These are phyloP conservation scores for Sthenelais limicola DNA, from an alignment of 2,888 invertebrate species.

Conservation along the genomic window DNA sequence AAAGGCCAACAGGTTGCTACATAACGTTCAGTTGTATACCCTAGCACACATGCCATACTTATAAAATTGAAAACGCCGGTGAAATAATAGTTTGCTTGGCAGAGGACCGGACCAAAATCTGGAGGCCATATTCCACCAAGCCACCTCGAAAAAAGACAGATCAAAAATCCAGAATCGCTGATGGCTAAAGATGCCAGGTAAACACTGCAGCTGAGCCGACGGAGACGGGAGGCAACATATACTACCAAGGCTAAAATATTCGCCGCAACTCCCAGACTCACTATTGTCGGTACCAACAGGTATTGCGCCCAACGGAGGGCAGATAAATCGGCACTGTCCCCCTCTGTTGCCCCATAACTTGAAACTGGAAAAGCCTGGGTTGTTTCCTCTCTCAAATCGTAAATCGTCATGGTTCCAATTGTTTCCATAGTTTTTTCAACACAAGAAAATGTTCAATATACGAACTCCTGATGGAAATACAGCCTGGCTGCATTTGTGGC, in stretches of 20 bases:
- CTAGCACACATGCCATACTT: slow-evolving; percentile 25
- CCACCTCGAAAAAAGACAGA: slow-evolving; percentile 23
- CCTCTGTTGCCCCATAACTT: too few relatives aligned
- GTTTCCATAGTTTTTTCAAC: too few relatives aligned
- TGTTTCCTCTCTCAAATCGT: too few relatives aligned
- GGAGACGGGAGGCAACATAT: slow-evolving; percentile 20
- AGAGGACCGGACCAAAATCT: not conserved
- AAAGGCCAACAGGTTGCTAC: slow-evolving; percentile 27
- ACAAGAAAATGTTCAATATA: too few relatives aligned
- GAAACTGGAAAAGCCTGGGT: too few relatives aligned
- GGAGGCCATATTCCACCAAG: not conserved
- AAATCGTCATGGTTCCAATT: too few relatives aligned
- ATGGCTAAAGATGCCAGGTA: slow-evolving; percentile 33
- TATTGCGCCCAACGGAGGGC: slow-evolving; percentile 27
- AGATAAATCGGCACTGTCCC: slow-evolving; percentile 20
- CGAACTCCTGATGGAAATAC: too few relatives aligned
- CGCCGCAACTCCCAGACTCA: slow-evolving; percentile 28
- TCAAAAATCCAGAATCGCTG: slow-evolving; percentile 34
- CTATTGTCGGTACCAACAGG: slow-evolving; percentile 26
- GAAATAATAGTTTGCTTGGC: slow-evolving; percentile 19
- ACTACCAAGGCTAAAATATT: slow-evolving; percentile 34
- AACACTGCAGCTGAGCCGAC: slow-evolving; percentile 24
- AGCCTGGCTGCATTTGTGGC: too few relatives aligned
- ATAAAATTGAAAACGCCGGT: slow-evolving; percentile 26
- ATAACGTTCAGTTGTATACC: slow-evolving; percentile 10